phyloP scores from a whole-genome alignment of 2,797 vertebrate genomes.

The Thamnophis elegans region DNA sequence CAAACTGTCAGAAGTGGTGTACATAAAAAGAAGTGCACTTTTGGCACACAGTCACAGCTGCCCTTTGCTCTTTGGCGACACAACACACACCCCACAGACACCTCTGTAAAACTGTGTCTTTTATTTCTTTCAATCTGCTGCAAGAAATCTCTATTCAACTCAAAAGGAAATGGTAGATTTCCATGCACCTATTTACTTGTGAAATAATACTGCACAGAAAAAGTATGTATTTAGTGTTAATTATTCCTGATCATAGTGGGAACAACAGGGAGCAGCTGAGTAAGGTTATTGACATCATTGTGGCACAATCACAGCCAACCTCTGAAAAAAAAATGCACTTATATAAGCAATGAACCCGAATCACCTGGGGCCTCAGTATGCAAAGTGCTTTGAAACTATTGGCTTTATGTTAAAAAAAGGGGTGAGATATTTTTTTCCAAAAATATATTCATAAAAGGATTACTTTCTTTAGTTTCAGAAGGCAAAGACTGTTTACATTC shows the following conservation, averaged over 20 bases:
- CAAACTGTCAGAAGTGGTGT: neutral
- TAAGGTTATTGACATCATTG: neutral
- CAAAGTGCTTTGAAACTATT: neutral
- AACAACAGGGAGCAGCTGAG: neutral
- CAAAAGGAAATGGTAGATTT: neutral
- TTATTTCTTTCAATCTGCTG: neutral
- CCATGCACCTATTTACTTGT: neutral
- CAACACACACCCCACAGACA: neutral
- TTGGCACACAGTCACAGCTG: neutral
- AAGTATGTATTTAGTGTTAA: neutral
- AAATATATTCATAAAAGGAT: neutral
- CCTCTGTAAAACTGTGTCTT: constrained; percentile 36
- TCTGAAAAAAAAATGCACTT: too few relatives aligned
- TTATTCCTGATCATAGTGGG: neutral
- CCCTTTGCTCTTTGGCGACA: neutral
- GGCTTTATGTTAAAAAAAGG: neutral
- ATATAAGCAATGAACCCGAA: neutral
- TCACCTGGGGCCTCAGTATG: neutral
- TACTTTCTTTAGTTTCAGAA: neutral
- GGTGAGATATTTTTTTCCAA: neutral
- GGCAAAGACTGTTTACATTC: neutral
- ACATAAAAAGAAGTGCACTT: neutral
- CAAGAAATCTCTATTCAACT: neutral
- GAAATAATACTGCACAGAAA: neutral
- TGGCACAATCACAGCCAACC: too few relatives aligned